A percentile compares a stretch with the other conserved stretches of the same genome.
Conservation (phyloP, 2,113 vertebrate genomes). For the Pachypanchax playfairii region DNA sequence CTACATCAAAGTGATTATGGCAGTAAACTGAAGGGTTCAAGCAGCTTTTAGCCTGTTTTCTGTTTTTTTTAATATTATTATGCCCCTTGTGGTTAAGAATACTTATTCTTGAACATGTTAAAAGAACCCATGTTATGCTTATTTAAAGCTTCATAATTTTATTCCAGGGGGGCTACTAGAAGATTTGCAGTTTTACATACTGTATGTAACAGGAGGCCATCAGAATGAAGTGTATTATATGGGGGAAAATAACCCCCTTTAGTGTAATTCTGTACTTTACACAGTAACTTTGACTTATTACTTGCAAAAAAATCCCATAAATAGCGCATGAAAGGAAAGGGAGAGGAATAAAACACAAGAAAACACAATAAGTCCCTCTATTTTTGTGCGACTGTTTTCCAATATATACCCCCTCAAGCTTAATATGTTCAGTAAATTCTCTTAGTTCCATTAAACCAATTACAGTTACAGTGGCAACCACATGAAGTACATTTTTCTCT, state of each 20-base stretch:
- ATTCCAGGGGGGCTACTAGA: not conserved
- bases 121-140: not conserved
- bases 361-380: not conserved
- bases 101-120: not conserved
- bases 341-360: not conserved
- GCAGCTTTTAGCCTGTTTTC: not conserved
- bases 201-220: not conserved
- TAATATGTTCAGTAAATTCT: not conserved
- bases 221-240: not conserved
- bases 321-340: not conserved
- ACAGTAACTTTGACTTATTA: not conserved
- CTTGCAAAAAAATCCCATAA: not conserved
- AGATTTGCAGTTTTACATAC: not conserved
- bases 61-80: not conserved
- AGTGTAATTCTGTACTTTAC: not conserved
- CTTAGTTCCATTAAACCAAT: not conserved
- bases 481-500: constrained; percentile 14
- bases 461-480: constrained; percentile 1
- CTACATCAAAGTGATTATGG: constrained; percentile 1
- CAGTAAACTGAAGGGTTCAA: not conserved
- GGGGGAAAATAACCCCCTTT: not conserved
- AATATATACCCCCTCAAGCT: too few relatives aligned
- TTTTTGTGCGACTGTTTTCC: not conserved
- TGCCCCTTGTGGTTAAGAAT: not conserved
- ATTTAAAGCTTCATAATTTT: not conserved